Base-by-base conservation (phyloP, 2,113 vertebrate genomes). In the Kryptolebias marmoratus region DNA sequence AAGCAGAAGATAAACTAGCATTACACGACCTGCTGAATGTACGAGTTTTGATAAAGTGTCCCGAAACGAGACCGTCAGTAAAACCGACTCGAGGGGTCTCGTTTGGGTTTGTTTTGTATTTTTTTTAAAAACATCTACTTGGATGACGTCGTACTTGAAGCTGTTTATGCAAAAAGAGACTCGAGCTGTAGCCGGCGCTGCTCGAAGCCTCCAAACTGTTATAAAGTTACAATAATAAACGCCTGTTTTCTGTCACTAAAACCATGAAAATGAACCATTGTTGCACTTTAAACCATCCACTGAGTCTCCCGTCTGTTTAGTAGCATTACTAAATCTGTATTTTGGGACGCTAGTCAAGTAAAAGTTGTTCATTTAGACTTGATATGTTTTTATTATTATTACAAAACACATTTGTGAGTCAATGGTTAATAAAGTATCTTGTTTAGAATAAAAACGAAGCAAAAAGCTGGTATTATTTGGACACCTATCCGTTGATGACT, bases 21-120 rank as follows among this genome's bases (percentile, higher is more conserved):
- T 88, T 81, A 85, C 75, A 60, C 73, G 80, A 92, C 86, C 75
- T 80, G 64, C 53, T 91, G 85, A 82, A 89, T 86, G 75, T 88
- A 76, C 45, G 62, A 68, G 66, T 30, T 7, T 58, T 47, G 44
- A 12, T 22, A 22, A 22, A 22, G 22, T 22, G 22, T 22, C 22
- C 22, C 22, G 22, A 22, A 22, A 22, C 22, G 22, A 22, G 22
- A 22, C 22, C 22, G 22, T 22, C 22, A 1, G 22, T 22, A 22
- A 22, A 22, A 22, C 22, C 22, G 22, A 22, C 22, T 22, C 22
- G 22, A 22, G 22, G 22, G 22, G 22, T 22, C 22, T 22, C 22
- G 22, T 22, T 22, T 22, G 22, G 22, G 22, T 22, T 22, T 22
- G 22, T 22, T 22, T 22, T 22, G 22, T 22, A 36, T 5, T 45